These are phyloP conservation scores for Drosophila mojavensis DNA, from an alignment of 1,140 invertebrate genomes.

Conservation along the genomic window DNA sequence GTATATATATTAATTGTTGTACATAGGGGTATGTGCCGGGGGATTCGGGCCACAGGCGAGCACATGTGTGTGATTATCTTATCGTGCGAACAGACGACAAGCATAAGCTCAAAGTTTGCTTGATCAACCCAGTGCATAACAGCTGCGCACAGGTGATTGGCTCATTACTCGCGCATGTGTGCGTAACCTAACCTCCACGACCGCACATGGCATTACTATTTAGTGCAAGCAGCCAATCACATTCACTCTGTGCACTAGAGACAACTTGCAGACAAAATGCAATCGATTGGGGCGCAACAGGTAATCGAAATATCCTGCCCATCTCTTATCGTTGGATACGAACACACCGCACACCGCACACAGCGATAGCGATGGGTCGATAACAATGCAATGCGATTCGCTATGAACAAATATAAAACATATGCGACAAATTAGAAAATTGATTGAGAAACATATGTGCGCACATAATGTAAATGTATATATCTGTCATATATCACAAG, in stretches of 20 bases:
- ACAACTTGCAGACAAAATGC: not conserved
- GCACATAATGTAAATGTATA: conserved; percentile 7
- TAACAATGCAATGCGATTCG: conserved; percentile 6
- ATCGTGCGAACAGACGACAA: conserved; percentile 41
- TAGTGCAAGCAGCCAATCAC: conserved; percentile 32
- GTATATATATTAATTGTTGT: not conserved
- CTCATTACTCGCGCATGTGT: conserved; percentile 15
- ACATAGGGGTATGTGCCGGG: conserved; percentile 36
- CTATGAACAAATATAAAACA: conserved; percentile 40
- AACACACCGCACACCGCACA: conserved; percentile 10
- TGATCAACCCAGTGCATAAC: conserved; percentile 54
- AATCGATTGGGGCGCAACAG: conserved; percentile 29
- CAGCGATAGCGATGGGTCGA: not conserved
- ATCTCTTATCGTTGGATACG: not conserved
- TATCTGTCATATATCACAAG: not conserved
- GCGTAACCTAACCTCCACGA: conserved; percentile 34
- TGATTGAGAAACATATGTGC: conserved; percentile 52
- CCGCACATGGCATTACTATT: conserved; percentile 25
- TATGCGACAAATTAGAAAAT: conserved; percentile 57
- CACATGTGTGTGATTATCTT: conserved; percentile 39
- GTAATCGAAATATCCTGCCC: conserved; percentile 23
- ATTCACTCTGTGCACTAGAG: conserved; percentile 11
- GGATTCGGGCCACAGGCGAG: conserved; percentile 13
- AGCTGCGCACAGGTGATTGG: conserved; percentile 41
- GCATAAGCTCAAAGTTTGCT: conserved; percentile 43